Percentiles rank a stretch among this genome's conserved stretches.
These are phyloP conservation scores for Spheniscus humboldti DNA, from an alignment of 2,797 vertebrate species.

Conservation along the genomic window DNA sequence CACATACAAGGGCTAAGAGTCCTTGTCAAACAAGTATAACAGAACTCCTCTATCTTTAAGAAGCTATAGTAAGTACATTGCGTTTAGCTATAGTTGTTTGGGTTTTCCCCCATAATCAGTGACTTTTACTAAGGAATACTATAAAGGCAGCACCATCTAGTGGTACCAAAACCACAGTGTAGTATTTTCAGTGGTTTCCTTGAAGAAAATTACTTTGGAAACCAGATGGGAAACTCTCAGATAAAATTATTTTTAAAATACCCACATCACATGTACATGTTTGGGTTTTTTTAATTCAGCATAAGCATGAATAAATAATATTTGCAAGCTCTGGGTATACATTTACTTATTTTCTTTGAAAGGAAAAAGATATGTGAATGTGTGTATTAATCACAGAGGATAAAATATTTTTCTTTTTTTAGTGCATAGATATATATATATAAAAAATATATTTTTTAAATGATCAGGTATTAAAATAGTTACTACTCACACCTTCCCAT, in stretches of 20 bases:
- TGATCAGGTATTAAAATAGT: background rate
- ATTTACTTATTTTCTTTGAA: background rate
- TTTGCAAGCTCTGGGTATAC: background rate
- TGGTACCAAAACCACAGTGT: background rate
- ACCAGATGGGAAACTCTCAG: background rate
- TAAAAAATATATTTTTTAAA: background rate
- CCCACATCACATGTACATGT: background rate
- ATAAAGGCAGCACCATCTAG: slow-evolving; percentile 55
- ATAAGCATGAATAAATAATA: background rate
- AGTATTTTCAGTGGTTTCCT: background rate
- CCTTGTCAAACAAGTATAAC: background rate
- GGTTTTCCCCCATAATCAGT: background rate
- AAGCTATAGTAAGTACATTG: background rate
- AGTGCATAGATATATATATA: background rate
- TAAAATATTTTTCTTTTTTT: background rate
- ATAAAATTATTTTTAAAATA: background rate
- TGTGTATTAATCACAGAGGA: background rate
- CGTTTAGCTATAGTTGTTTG: background rate
- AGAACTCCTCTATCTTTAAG: background rate
- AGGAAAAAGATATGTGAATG: background rate
- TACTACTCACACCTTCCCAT: background rate
- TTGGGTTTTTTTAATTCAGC: background rate
- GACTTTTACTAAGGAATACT: background rate
- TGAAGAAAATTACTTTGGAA: background rate
- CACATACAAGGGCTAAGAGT: background rate